Conservation (phyloP, 2,113 vertebrate genomes). For the Spheniscus mendiculus region DNA sequence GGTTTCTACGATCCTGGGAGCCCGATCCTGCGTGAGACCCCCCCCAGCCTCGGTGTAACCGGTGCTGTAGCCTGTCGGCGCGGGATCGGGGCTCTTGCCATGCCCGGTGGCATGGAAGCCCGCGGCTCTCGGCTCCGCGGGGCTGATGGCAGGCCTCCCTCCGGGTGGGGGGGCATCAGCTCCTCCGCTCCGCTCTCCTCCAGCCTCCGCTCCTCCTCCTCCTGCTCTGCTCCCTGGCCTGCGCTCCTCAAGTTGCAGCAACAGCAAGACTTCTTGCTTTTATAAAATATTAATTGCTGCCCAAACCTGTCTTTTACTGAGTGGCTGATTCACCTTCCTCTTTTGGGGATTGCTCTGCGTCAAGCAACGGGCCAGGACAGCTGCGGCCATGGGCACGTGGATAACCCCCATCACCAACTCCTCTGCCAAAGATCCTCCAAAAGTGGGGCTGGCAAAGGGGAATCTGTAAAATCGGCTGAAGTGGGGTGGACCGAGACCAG, state of each 20-base stretch:
- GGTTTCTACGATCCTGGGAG: neutral
- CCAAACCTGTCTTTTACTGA: neutral
- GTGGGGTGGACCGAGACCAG: neutral
- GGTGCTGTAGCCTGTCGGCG: neutral
- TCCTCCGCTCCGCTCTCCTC: neutral
- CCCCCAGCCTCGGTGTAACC: no score
- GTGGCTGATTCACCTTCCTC: neutral
- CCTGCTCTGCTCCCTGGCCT: neutral
- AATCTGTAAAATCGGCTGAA: neutral
- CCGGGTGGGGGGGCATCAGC: neutral
- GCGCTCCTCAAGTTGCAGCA: neutral
- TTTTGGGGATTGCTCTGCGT: neutral
- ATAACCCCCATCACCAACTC: neutral
- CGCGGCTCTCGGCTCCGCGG: accelerated
- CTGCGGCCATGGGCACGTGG: accelerated
- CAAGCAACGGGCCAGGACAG: neutral
- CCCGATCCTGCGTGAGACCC: neutral
- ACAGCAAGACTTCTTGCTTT: neutral
- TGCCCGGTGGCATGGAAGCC: neutral
- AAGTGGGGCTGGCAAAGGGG: neutral
- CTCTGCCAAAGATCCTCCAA: neutral
- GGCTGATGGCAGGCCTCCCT: neutral
- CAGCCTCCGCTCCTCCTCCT: neutral
- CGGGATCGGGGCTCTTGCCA: neutral
- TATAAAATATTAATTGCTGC: neutral